Evolutionary conservation across 1,140 invertebrate species (phyloP).

Genomic region (Ostrea edulis): DNA sequence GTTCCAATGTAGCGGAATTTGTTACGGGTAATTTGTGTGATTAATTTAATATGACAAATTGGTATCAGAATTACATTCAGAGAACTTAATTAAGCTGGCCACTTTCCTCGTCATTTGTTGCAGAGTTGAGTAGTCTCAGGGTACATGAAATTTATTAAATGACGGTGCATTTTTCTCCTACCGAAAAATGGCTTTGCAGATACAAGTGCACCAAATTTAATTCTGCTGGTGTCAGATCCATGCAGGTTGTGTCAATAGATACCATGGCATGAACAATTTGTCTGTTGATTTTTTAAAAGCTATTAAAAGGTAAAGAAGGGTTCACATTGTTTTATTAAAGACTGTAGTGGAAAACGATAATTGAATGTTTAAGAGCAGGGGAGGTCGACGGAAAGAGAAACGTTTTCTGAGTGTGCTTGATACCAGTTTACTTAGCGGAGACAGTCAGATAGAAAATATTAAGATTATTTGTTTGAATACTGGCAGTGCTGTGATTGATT

Average conservation of each 20-base stretch:
- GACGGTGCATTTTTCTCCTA: not conserved
- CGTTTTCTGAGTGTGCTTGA: conserved; percentile 3
- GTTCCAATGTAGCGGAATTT: conserved; percentile 28
- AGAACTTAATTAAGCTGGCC: not conserved
- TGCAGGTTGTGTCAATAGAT: conserved; percentile 26
- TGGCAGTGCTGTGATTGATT: no score
- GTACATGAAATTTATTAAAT: not conserved
- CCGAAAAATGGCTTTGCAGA: not conserved
- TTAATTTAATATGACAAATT: not conserved
- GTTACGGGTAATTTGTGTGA: conserved; percentile 27
- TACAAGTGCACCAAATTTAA: conserved; percentile 12
- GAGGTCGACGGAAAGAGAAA: not conserved
- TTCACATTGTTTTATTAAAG: conserved; percentile 22
- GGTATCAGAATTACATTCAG: not conserved
- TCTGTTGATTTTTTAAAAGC: conserved; percentile 23
- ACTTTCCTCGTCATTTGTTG: not conserved
- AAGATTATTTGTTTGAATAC: not conserved
- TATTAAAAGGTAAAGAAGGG: conserved; percentile 12
- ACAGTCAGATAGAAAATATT: not conserved
- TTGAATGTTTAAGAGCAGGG: conserved; percentile 16
- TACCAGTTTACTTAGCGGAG: not conserved
- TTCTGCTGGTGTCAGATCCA: not conserved
- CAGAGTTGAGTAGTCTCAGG: not conserved
- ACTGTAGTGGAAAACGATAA: not conserved
- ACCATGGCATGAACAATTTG: conserved; percentile 25